Conservation (phyloP, 2,888 invertebrate genomes). For the Xestia xanthographa region DNA sequence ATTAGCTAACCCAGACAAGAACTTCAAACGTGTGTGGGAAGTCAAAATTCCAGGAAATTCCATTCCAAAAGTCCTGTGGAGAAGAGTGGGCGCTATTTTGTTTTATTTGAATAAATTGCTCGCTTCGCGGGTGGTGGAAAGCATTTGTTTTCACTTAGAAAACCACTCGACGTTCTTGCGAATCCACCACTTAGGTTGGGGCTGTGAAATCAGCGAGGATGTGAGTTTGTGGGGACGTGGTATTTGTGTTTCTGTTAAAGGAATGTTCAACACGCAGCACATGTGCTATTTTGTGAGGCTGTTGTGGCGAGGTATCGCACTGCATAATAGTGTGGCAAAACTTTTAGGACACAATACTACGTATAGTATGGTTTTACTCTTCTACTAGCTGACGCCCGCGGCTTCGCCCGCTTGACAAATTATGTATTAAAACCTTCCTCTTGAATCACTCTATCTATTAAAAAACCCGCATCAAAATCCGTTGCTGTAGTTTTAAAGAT, state of each 20-base stretch:
- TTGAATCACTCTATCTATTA: too few species aligned
- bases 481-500: too few species aligned
- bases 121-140: constrained; percentile 71
- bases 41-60: constrained; percentile 50
- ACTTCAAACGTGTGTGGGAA: constrained; percentile 8
- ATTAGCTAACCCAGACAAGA: neutral
- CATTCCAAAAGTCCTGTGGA: constrained; percentile 55
- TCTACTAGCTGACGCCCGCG: too few species aligned
- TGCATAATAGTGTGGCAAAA: neutral
- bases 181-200: constrained; percentile 68
- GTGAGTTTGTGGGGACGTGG: neutral
- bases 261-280: neutral
- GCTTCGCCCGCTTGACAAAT: too few species aligned
- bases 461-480: too few species aligned
- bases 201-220: constrained; percentile 56
- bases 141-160: constrained; percentile 83
- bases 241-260: neutral
- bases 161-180: constrained; percentile 72
- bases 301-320: neutral
- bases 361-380: too few species aligned
- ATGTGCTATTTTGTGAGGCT: neutral
- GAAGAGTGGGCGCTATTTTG: constrained; percentile 66
- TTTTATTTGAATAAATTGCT: constrained; percentile 81
- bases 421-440: too few species aligned
- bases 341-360: too few species aligned